These are phyloP conservation scores for Cyprinodon tularosa DNA, from an alignment of 2,113 vertebrate genomes.

Conservation along the genomic window DNA sequence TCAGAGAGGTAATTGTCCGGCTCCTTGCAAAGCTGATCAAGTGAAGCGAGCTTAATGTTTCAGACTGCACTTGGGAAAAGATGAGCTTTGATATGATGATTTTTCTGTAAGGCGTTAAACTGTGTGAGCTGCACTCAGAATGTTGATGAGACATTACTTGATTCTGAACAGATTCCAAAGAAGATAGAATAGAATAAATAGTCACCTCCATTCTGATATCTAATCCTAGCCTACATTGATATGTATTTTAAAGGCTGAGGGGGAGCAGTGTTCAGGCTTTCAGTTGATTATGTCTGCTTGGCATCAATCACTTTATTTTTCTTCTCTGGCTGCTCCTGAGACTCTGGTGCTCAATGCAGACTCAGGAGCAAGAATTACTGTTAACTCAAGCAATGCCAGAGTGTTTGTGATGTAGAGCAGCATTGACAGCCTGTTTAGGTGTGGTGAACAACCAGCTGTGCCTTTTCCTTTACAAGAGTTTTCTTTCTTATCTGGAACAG, in stretches of 20 bases:
- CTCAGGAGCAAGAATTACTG: conserved; percentile 40
- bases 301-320: conserved; percentile 34
- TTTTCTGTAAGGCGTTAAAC: neutral
- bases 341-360: conserved; percentile 43
- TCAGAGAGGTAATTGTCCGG: conserved; percentile 87
- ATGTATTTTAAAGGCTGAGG: conserved; percentile 4
- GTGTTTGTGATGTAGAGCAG: conserved; percentile 37
- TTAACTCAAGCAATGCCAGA: conserved; percentile 33
- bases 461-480: neutral
- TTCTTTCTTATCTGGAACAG: conserved; percentile 1
- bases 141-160: neutral
- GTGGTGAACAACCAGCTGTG: conserved; percentile 22
- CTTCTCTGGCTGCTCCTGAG: conserved; percentile 4
- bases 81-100: neutral
- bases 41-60: neutral
- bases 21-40: neutral
- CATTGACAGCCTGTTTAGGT: conserved; percentile 43
- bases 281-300: conserved; percentile 26
- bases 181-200: neutral
- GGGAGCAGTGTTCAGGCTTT: conserved; percentile 10
- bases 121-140: neutral
- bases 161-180: neutral
- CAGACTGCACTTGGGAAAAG: neutral
- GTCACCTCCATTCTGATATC: neutral
- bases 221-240: neutral